Conservation (phyloP, 2,797 vertebrate species). For the Pampus argenteus region DNA sequence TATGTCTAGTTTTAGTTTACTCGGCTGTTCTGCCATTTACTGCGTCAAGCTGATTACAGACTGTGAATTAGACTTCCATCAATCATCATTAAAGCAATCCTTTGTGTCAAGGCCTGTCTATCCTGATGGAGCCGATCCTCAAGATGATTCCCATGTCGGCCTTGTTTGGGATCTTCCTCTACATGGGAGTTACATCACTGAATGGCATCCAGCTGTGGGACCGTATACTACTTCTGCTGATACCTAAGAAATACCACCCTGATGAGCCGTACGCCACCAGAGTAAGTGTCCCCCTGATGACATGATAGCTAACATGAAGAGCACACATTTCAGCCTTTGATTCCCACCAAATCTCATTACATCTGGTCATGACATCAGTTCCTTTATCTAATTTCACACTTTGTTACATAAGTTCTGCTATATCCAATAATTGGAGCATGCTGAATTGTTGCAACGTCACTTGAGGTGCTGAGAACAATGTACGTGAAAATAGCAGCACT, state of each 20-base stretch:
- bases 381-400: too few species aligned
- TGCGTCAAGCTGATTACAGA: not conserved
- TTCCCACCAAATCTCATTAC: not conserved
- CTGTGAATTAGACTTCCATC: not conserved
- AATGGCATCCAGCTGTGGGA: slow-evolving; percentile 96
- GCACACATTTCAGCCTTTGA: not conserved
- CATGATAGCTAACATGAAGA: not conserved
- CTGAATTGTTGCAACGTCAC: not conserved
- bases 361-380: too few species aligned
- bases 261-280: slow-evolving; percentile 87
- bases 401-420: too few species aligned
- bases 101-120: slow-evolving; percentile 89
- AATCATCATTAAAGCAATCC: not conserved
- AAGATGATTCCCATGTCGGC: slow-evolving; percentile 92
- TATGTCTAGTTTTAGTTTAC: not conserved
- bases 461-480: not conserved
- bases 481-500: too few species aligned
- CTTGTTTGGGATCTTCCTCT: slow-evolving; percentile 97
- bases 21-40: not conserved
- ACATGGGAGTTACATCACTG: slow-evolving; percentile 98
- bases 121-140: slow-evolving; percentile 95
- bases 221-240: slow-evolving; percentile 90
- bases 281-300: slow-evolving; percentile 77
- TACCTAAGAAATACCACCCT: slow-evolving; percentile 95
- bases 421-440: not conserved